Evolutionary conservation across 53 echinoderm and acorn worm species (phyloP).

Genomic region (Crossaster papposus): DNA sequence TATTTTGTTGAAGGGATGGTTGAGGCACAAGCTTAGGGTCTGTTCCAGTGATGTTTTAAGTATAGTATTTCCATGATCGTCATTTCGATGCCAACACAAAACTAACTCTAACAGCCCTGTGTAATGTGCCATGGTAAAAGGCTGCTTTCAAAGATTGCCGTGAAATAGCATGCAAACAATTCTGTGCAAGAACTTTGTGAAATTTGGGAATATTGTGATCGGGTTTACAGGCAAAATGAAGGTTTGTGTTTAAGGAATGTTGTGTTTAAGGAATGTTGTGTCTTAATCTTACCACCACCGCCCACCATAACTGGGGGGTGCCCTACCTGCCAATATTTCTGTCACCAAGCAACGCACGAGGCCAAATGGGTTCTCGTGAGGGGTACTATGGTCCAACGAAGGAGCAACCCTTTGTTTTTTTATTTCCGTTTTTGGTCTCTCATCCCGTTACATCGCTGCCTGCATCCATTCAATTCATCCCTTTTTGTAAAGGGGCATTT

Average conservation of each 20-base stretch:
- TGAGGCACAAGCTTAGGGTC: too few relatives aligned
- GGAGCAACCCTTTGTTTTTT: background rate
- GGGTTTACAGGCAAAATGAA: too few relatives aligned
- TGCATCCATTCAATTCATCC: conserved; percentile 5
- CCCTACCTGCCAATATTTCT: conserved; percentile 46
- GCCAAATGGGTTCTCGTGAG: conserved; percentile 13
- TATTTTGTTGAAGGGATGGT: too few relatives aligned
- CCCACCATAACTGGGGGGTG: background rate
- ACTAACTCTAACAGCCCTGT: background rate
- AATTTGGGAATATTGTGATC: too few relatives aligned
- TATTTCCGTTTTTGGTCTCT: conserved; percentile 12
- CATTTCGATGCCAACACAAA: background rate
- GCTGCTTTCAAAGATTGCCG: too few relatives aligned
- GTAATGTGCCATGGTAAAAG: background rate
- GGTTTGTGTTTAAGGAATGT: background rate
- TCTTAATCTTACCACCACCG: conserved; percentile 19
- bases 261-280: background rate
- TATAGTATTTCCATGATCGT: background rate
- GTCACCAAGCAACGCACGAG: conserved; percentile 25
- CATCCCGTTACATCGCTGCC: background rate
- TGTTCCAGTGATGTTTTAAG: background rate
- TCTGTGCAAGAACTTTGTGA: too few relatives aligned
- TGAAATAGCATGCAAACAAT: too few relatives aligned
- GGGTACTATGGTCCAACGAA: background rate
- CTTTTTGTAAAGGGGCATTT: conserved; percentile 13